Conservation (phyloP, 1,140 invertebrate species). For the Bombus haemorrhoidalis region DNA sequence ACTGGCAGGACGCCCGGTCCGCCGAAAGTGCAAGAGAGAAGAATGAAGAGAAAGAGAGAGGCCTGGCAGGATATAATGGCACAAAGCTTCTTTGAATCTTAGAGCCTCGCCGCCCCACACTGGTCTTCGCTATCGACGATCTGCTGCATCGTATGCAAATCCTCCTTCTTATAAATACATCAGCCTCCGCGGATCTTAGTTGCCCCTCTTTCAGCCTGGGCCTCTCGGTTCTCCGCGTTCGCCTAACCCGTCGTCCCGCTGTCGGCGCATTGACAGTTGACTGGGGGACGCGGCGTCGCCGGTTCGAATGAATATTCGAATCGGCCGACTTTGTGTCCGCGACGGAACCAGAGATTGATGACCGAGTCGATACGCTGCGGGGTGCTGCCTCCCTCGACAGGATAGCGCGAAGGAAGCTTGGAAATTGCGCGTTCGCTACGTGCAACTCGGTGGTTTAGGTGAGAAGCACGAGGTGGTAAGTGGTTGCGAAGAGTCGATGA, state of each 20-base stretch:
- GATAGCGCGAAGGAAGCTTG: conserved; percentile 2
- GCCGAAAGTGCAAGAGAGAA: conserved; percentile 36
- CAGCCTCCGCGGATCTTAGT: conserved; percentile 79
- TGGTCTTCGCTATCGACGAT: conserved; percentile 79
- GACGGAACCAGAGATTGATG: conserved; percentile 34
- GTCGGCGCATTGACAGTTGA: conserved; percentile 54
- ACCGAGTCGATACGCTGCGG: not conserved
- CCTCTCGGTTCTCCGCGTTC: conserved; percentile 35
- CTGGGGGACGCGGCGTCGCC: conserved; percentile 32
- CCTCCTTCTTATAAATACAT: conserved; percentile 83
- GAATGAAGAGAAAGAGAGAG: conserved; percentile 38
- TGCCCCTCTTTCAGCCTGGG: conserved; percentile 53
- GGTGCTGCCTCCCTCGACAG: not conserved
- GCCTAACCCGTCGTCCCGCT: conserved; percentile 56
- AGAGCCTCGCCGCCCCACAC: conserved; percentile 73
- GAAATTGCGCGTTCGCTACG: not conserved
- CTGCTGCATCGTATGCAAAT: conserved; percentile 83
- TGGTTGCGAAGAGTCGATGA: no score
- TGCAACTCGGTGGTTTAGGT: not conserved
- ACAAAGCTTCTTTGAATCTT: conserved; percentile 83
- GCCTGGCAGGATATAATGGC: conserved; percentile 78
- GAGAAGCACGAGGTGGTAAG: not conserved
- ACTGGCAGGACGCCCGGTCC: conserved; percentile 47
- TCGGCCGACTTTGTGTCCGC: conserved; percentile 22
- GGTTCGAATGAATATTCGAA: conserved; percentile 47